Base-by-base conservation (phyloP, 2,888 invertebrate genomes). In the Acleris holmiana region DNA sequence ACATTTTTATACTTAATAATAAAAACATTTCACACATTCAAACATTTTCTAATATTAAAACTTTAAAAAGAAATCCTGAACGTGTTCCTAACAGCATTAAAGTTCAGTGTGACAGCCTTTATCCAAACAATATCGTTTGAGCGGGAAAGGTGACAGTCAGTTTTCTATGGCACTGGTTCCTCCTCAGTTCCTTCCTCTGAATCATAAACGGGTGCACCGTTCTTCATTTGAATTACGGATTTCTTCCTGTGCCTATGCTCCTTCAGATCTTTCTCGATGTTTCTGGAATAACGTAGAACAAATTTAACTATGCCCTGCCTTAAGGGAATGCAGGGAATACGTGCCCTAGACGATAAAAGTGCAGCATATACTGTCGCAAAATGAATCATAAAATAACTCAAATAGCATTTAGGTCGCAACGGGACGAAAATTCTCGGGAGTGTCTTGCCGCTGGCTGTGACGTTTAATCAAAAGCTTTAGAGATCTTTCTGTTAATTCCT, bases 101-200 rank as follows among this genome's bases (percentile, higher is more conserved):
- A 55, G 55, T 17, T 55, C 44, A 44, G 41, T 23, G 17, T 17
- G 7, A 55, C 41, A 44, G 40, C 10, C 19, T 35, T 44, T 19
- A 41, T 7, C 15, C 15, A 10, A 18, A 46, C 46, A 25, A 48
- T n/a, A n/a, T 35, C 5, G 8, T 62, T 73, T 75, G 76, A 77
- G 78, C 76, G 73, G 75, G 70, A 74, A 60, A 69, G 71, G 71
- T 76, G 74, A 77, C 76, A 73, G 68, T 55, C 41, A 55, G 40
- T 74, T 73, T 71, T 79, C 86, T 93, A 94, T 78, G 93, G 91
- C 80, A 94, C 92, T 53, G 95, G 93, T 78, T 95, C 95, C 69
- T 95, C 95, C 73, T 95, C 95, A 23, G 95, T 95, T 65, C 94
- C 94, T 58, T 94, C 94, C 51, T 94, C 94, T 3, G 94, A 93